These are phyloP conservation scores for Cossypha polioptera DNA, from an alignment of 2,797 vertebrate species.

Conservation along the genomic window DNA sequence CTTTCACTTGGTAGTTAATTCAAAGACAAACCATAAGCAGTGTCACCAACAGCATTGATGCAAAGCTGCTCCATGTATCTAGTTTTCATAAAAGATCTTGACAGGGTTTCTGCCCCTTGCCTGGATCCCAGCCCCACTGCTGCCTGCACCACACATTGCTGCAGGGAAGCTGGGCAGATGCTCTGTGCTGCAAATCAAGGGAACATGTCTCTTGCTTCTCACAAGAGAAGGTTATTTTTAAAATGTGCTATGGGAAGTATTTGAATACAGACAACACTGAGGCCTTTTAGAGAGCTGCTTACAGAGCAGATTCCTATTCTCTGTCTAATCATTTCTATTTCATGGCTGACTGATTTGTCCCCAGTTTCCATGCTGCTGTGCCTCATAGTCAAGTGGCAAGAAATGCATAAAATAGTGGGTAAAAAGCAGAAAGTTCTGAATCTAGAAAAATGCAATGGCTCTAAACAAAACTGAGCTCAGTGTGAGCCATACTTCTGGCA, in stretches of 20 bases:
- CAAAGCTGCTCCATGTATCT: neutral
- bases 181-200: neutral
- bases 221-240: slow-evolving; percentile 67
- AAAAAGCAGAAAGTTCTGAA: slow-evolving; percentile 7
- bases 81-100: neutral
- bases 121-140: neutral
- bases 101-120: neutral
- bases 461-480: neutral
- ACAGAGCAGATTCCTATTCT: slow-evolving; percentile 52
- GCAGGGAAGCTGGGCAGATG: neutral
- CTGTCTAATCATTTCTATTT: slow-evolving; percentile 63
- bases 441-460: neutral
- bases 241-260: slow-evolving; percentile 46
- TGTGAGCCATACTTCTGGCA: neutral
- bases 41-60: neutral
- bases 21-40: neutral
- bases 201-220: slow-evolving; percentile 34
- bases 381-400: slow-evolving; percentile 34
- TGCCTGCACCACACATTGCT: neutral
- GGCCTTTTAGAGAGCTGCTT: slow-evolving; percentile 59
- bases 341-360: slow-evolving; percentile 44
- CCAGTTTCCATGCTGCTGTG: slow-evolving; percentile 41
- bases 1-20: neutral
- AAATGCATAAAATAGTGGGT: neutral
- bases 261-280: slow-evolving; percentile 48